These are phyloP conservation scores for Alfaro cultratus DNA, from an alignment of 2,797 vertebrate genomes.

Conservation along the genomic window DNA sequence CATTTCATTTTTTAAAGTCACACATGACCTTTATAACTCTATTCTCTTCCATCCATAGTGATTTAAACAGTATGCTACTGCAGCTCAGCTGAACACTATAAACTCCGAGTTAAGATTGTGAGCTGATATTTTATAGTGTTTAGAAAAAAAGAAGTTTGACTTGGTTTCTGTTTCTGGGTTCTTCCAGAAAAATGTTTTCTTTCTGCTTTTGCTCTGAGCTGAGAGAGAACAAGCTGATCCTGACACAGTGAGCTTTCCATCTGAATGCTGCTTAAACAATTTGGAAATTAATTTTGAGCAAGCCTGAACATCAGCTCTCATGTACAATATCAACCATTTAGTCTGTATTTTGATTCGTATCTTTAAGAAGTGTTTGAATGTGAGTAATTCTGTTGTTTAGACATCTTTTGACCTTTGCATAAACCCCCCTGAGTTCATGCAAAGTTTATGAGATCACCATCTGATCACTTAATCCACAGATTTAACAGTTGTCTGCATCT, in stretches of 20 bases:
- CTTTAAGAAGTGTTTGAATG: neutral
- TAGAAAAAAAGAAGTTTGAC: neutral
- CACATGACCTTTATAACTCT: conserved; percentile 53
- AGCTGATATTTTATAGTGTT: neutral
- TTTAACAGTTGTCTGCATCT: neutral
- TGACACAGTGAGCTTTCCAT: neutral
- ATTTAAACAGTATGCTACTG: conserved; percentile 25
- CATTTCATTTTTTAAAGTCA: conserved; percentile 29
- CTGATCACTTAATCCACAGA: conserved; percentile 20
- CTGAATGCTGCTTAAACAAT: neutral
- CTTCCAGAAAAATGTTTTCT: neutral
- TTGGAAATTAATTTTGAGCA: neutral
- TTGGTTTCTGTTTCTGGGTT: neutral
- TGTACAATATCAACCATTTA: neutral
- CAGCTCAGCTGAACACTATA: conserved; percentile 18
- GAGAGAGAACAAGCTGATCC: neutral
- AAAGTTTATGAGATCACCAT: neutral
- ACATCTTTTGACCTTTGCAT: neutral
- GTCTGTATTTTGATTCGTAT: neutral
- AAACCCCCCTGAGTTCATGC: conserved; percentile 4
- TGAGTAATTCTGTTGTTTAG: neutral
- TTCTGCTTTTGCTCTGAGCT: neutral
- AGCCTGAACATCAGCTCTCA: neutral
- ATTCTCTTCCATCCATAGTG: conserved; percentile 20
- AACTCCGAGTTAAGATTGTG: conserved; percentile 15